A percentile compares a stretch with the other conserved stretches of the same genome.
phyloP scores from a whole-genome alignment of 2,888 invertebrate genomes.

The Tachina grossa region DNA sequence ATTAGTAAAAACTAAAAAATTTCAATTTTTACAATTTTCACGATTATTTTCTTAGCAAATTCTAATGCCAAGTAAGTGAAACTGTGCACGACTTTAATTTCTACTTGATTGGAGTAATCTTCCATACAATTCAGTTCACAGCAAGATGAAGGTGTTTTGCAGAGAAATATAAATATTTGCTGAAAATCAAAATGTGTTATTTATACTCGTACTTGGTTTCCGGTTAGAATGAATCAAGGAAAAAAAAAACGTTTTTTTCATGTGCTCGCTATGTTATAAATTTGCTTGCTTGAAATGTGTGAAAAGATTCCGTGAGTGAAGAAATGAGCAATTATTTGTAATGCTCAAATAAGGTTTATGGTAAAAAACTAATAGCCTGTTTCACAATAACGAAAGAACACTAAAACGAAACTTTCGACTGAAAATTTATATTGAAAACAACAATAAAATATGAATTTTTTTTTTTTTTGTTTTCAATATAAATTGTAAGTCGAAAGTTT shows the following conservation, averaged over 20 bases:
- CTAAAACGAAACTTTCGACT: too few relatives aligned
- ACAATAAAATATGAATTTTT: too few relatives aligned
- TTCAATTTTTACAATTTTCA: too few relatives aligned
- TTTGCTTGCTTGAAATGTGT: slow-evolving; percentile 50
- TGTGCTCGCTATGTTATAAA: slow-evolving; percentile 40
- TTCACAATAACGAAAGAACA: too few relatives aligned
- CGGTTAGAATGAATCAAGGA: slow-evolving; percentile 36
- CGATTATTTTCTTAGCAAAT: too few relatives aligned
- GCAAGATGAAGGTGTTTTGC: slow-evolving; percentile 15
- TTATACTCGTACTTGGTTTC: slow-evolving; percentile 59
- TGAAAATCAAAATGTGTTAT: slow-evolving; percentile 52
- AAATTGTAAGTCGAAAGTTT: too few relatives aligned
- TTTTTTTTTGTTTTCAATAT: too few relatives aligned
- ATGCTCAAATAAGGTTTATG: slow-evolving; percentile 24
- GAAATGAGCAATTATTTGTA: slow-evolving; percentile 56
- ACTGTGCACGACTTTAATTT: not conserved
- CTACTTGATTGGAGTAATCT: slow-evolving; percentile 9
- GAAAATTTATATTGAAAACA: too few relatives aligned
- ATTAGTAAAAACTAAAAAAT: too few relatives aligned
- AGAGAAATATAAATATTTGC: slow-evolving; percentile 21
- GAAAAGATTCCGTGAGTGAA: slow-evolving; percentile 53
- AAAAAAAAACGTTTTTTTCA: slow-evolving; percentile 23
- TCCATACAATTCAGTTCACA: not conserved
- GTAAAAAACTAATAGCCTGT: too few relatives aligned
- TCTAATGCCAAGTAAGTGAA: too few relatives aligned